phyloP scores from a whole-genome alignment of 2,797 vertebrate genomes.

The Carapus acus region DNA sequence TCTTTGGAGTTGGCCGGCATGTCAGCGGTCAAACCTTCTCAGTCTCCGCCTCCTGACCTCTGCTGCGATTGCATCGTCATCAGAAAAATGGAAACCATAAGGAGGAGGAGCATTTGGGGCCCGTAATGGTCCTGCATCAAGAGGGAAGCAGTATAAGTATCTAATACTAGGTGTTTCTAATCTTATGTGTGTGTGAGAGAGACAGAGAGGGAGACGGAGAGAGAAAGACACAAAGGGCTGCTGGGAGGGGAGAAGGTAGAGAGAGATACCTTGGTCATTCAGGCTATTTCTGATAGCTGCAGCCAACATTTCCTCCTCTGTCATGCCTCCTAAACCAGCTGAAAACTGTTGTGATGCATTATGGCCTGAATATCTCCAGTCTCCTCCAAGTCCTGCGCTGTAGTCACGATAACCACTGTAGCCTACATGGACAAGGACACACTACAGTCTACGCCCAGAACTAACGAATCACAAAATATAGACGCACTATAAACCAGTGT shows the following conservation, averaged over 20 bases:
- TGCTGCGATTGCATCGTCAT: slow-evolving; percentile 42
- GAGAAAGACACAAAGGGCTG: no score
- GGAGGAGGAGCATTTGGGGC: slow-evolving; percentile 36
- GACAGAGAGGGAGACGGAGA: no score
- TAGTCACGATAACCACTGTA: slow-evolving; percentile 24
- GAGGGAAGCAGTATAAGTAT: not conserved
- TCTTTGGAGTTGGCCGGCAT: no score
- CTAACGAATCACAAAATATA: no score
- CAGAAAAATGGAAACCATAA: slow-evolving; percentile 44
- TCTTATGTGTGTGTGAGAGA: no score
- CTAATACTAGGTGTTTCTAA: no score
- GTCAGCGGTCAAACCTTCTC: slow-evolving; percentile 64
- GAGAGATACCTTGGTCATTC: slow-evolving; percentile 78
- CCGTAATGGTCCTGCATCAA: slow-evolving; percentile 41
- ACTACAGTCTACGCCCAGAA: no score
- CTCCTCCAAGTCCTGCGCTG: slow-evolving; percentile 13
- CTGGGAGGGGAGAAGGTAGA: no score
- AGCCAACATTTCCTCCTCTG: slow-evolving; percentile 84
- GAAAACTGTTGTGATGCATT: slow-evolving; percentile 41
- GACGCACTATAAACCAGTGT: no score
- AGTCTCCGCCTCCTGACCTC: slow-evolving; percentile 63
- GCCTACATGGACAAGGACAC: slow-evolving; percentile 44
- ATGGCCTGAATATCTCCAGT: slow-evolving; percentile 14
- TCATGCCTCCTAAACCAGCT: slow-evolving; percentile 73
- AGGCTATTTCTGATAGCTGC: slow-evolving; percentile 83